Evolutionary conservation across 2,888 invertebrate species (phyloP).

Genomic region (Agrilus biguttatus): DNA sequence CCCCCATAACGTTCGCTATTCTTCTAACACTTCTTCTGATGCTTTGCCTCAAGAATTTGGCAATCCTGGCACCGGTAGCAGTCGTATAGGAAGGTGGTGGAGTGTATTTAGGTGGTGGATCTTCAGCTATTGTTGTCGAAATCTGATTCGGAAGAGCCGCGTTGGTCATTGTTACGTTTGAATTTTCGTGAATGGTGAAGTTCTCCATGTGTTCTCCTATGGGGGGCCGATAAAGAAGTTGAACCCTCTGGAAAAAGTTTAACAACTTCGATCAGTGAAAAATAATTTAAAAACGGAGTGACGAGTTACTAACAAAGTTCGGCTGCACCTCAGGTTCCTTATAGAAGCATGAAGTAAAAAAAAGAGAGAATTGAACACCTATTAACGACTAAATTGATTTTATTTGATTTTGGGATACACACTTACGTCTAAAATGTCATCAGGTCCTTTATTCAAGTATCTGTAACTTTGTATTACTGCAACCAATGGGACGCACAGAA

Average conservation of each 20-base stretch:
- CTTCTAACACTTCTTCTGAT: slow-evolving; percentile 66
- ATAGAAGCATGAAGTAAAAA: not conserved
- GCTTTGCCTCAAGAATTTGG: slow-evolving; percentile 60
- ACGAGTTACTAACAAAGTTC: slow-evolving; percentile 1
- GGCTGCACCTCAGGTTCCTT: not conserved
- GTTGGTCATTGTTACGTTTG: slow-evolving; percentile 17
- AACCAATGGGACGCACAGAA: slow-evolving; percentile 57
- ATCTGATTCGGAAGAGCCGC: slow-evolving; percentile 9
- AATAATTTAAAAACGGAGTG: not conserved
- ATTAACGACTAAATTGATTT: not conserved
- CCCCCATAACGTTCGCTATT: slow-evolving; percentile 39
- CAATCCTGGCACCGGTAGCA: slow-evolving; percentile 73
- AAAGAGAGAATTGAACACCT: not conserved
- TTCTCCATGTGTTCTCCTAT: slow-evolving; percentile 35
- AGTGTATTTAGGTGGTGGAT: slow-evolving; percentile 86
- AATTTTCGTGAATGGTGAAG: slow-evolving; percentile 23
- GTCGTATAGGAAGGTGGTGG: slow-evolving; percentile 88
- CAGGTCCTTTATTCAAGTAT: slow-evolving; percentile 70
- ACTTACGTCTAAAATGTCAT: slow-evolving; percentile 75
- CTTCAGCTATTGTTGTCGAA: slow-evolving; percentile 31
- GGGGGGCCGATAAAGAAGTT: slow-evolving; percentile 67
- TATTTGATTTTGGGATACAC: not conserved
- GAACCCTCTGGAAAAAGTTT: slow-evolving; percentile 52
- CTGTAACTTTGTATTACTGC: slow-evolving; percentile 60
- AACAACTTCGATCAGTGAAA: not conserved